These are phyloP conservation scores for Picathartes gymnocephalus DNA, from an alignment of 2,113 vertebrate genomes.

Conservation along the genomic window DNA sequence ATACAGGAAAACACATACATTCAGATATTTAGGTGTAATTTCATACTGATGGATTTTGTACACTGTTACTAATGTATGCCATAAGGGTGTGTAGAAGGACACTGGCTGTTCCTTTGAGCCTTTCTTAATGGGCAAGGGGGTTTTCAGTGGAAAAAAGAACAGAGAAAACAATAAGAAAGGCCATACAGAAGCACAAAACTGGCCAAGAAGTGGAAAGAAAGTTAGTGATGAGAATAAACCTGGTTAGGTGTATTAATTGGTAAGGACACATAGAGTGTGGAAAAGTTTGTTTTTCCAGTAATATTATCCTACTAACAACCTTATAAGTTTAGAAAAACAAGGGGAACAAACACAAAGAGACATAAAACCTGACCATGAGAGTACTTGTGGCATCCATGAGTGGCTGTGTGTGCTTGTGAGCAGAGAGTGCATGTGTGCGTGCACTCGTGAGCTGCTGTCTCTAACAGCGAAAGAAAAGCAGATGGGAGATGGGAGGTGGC, in stretches of 20 bases:
- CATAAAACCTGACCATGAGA: background rate
- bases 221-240: background rate
- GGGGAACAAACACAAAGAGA: background rate
- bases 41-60: background rate
- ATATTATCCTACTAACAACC: background rate
- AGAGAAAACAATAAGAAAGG: background rate
- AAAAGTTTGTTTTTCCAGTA: background rate
- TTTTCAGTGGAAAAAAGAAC: background rate
- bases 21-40: background rate
- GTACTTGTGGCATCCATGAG: fast-evolving
- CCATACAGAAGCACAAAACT: background rate
- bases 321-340: background rate
- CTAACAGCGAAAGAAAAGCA: background rate
- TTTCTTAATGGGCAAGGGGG: background rate
- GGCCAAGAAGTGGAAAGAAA: background rate
- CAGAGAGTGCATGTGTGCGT: background rate
- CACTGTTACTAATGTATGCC: fast-evolving
- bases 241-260: background rate
- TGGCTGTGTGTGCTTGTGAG: background rate
- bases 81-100: background rate
- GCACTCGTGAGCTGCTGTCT: background rate
- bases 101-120: background rate
- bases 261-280: fast-evolving
- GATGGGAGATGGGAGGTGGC: background rate
- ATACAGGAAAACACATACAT: background rate